These are phyloP conservation scores for Trogon melanurus DNA, from an alignment of 2,113 vertebrate genomes.

Conservation along the genomic window DNA sequence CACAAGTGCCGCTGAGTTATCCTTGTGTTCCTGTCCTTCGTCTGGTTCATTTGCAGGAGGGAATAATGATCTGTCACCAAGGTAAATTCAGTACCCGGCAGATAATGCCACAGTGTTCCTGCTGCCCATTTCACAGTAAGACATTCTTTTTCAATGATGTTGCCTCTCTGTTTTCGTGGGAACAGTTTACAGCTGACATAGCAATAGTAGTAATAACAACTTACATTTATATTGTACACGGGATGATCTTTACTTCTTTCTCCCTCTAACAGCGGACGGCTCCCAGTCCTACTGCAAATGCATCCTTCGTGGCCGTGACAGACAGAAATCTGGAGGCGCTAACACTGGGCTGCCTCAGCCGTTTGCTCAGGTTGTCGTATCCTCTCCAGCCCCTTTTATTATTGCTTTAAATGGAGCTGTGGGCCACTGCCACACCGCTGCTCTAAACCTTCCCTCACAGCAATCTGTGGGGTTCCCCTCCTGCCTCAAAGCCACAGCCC, in stretches of 20 bases:
- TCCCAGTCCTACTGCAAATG: slow-evolving; percentile 38
- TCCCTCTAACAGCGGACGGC: slow-evolving; percentile 43
- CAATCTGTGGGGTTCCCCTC: neutral
- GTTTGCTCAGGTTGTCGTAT: neutral
- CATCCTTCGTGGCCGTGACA: slow-evolving; percentile 6
- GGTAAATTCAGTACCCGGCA: slow-evolving; percentile 72
- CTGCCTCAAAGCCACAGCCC: neutral
- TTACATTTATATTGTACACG: slow-evolving; percentile 64
- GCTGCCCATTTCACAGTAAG: slow-evolving; percentile 64
- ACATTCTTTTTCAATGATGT: slow-evolving; percentile 41
- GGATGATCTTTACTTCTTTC: slow-evolving; percentile 60
- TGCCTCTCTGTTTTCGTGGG: slow-evolving; percentile 63
- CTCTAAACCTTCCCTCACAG: neutral
- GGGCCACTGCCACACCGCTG: neutral
- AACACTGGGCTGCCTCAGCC: neutral
- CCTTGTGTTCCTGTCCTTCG: slow-evolving; percentile 63
- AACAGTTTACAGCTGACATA: slow-evolving; percentile 66
- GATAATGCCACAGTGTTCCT: slow-evolving; percentile 62
- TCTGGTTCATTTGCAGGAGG: slow-evolving; percentile 56
- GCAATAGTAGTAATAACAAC: slow-evolving; percentile 71
- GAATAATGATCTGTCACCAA: slow-evolving; percentile 71
- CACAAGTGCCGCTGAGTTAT: slow-evolving; percentile 43
- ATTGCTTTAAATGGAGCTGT: neutral
- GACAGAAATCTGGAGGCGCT: neutral
- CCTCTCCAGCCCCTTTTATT: neutral